Base-by-base conservation (phyloP, 2,113 vertebrate species). In the Phalacrocorax pelagicus region DNA sequence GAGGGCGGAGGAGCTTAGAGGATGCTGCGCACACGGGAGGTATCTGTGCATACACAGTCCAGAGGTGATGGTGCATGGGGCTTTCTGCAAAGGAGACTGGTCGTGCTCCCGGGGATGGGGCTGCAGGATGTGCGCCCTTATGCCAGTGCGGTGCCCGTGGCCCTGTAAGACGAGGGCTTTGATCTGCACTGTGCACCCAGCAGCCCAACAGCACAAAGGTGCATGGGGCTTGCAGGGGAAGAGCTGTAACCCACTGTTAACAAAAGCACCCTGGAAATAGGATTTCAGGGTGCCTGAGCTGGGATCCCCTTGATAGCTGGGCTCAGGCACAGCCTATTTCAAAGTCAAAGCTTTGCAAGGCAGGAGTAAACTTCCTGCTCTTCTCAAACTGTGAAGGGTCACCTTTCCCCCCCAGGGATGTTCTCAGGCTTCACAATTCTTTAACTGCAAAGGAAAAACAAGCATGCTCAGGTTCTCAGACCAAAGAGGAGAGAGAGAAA, bases 141-240 rank as follows among this genome's bases (percentile, higher is more conserved):
- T 0, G 4, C 15, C 2, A 2, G 15, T 5, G 47, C 0, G 1
- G 19, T 16, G 18, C 71, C 34, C 1, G 2, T 36, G 27, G 47
- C 9, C 22, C 27, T 2, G 4, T 30, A 61, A 42, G 14, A 6
- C 1, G 1, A 47, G 47, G n/a, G 46, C 30, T 88, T 79, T 46
- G 15, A 23, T 83, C 72, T 23, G 52, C 34, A 3, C 57, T 2
- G 2, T 6, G 18, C 6, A 4, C 27, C 13, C 3, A 1, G 24
- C 26, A 13, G 46, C 34, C 34, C 54, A 24, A 13, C 2, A 5
- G 30, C 34, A 10, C 1, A 3, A 77, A 59, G 65, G 57, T 29
- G n/a, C 17, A 2, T 0, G 3, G 52, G n/a, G 17, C 19, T 77
- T n/a, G 34, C 26, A n/a, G 51, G 78, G 73, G 36, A n/a, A 52